Evolutionary conservation across 2,888 invertebrate genomes (phyloP).

Genomic region (Rhamphomyia laevipes): DNA sequence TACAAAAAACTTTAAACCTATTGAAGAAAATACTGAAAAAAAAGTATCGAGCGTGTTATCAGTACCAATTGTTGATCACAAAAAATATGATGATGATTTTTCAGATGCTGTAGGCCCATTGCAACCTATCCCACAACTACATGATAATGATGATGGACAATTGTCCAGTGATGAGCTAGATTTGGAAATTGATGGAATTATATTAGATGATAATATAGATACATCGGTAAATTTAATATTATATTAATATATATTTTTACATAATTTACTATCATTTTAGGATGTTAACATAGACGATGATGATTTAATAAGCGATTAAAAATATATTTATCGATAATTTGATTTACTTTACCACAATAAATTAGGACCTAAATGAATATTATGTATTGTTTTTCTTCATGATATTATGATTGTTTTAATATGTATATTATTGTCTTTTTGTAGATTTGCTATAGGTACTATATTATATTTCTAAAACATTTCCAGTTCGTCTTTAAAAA

Average conservation of each 20-base stretch:
- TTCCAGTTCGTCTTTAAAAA: no score
- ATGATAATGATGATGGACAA: not conserved
- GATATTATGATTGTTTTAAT: no score
- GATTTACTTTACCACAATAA: no score
- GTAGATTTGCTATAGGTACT: no score
- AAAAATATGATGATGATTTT: constrained; percentile 25
- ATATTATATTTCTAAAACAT: no score
- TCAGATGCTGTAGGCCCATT: constrained; percentile 1
- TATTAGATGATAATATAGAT: constrained; percentile 68
- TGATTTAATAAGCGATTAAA: constrained; percentile 46
- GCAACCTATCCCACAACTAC: not conserved
- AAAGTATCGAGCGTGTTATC: constrained; percentile 15
- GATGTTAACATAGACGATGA: constrained; percentile 66
- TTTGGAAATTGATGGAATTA: constrained; percentile 69
- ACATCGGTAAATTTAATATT: constrained; percentile 43
- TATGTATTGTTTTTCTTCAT: no score
- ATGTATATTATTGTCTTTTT: no score
- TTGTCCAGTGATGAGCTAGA: constrained; percentile 53
- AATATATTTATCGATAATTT: not conserved
- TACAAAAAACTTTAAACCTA: not conserved
- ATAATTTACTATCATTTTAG: constrained; percentile 38
- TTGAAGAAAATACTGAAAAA: not conserved
- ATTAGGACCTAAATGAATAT: no score
- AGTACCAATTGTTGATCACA: constrained; percentile 19
- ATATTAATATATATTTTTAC: constrained; percentile 17